A percentile compares a stretch with the other conserved stretches of the same genome.
phyloP scores from a whole-genome alignment of 1,140 invertebrate species.

The Nasonia giraulti region DNA sequence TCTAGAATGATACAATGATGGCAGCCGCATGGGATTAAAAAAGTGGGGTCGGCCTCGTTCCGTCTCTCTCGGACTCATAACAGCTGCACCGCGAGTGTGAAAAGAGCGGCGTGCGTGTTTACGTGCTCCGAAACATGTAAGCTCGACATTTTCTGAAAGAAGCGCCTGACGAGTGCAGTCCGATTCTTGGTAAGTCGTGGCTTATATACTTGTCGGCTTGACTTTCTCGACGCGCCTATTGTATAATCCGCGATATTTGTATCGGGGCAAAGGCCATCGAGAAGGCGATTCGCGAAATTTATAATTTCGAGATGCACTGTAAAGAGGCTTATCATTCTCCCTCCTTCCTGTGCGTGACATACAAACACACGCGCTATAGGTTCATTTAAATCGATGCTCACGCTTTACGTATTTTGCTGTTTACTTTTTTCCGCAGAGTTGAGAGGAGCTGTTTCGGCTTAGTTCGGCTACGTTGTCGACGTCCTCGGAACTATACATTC shows the following conservation, averaged over 20 bases:
- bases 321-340: too few species aligned
- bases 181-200: not conserved
- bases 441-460: too few species aligned
- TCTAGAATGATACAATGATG: not conserved
- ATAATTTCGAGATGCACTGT: not conserved
- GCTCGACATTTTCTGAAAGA: not conserved
- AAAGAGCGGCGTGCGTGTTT: conserved; percentile 13
- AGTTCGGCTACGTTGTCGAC: not conserved
- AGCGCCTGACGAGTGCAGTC: not conserved
- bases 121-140: not conserved
- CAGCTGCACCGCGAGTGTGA: not conserved
- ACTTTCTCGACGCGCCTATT: not conserved
- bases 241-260: not conserved
- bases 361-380: not conserved
- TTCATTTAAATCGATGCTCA: not conserved
- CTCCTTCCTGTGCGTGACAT: not conserved
- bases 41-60: not conserved
- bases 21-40: not conserved
- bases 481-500: not conserved
- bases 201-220: not conserved
- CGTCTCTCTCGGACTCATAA: not conserved
- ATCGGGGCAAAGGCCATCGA: not conserved
- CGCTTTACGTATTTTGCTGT: not conserved
- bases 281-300: not conserved
- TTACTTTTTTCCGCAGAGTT: not conserved